phyloP scores from a whole-genome alignment of 2,797 vertebrate genomes.

The Phoxinus dragarum region DNA sequence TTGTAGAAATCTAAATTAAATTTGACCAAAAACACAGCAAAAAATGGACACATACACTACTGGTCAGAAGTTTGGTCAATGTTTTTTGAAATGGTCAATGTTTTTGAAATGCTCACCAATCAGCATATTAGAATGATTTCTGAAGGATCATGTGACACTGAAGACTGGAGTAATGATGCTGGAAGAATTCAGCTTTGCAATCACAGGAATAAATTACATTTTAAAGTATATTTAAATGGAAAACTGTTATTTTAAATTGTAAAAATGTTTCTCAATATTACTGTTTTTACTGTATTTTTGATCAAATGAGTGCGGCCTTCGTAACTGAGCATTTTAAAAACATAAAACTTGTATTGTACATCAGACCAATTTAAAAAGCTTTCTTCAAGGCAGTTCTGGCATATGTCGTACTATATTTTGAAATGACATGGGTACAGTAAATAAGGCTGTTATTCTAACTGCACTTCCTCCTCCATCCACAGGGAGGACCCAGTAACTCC shows the following conservation, averaged over 20 bases:
- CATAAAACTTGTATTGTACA: not conserved
- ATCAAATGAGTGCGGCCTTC: not conserved
- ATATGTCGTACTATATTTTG: not conserved
- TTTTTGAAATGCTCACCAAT: not conserved
- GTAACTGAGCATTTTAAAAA: not conserved
- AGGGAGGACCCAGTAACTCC: slow-evolving; percentile 61
- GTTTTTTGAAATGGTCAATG: not conserved
- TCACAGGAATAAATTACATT: not conserved
- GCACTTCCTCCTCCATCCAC: slow-evolving; percentile 9
- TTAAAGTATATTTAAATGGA: not conserved
- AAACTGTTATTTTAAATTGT: not conserved
- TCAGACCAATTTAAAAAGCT: not conserved
- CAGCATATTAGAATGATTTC: not conserved
- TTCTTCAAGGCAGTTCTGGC: not conserved
- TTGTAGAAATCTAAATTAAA: not conserved
- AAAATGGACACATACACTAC: not conserved
- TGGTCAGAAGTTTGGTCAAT: not conserved
- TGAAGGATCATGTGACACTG: not conserved
- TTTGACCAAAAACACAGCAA: not conserved
- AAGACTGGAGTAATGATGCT: not conserved
- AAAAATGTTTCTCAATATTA: not conserved
- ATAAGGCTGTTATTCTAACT: not conserved
- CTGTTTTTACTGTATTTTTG: not conserved
- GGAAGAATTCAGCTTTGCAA: not conserved
- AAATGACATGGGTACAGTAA: not conserved